A percentile compares a stretch with the other conserved stretches of the same genome.
Conservation (phyloP, 2,797 vertebrate genomes). For the Chlorospingus semifuscus region DNA sequence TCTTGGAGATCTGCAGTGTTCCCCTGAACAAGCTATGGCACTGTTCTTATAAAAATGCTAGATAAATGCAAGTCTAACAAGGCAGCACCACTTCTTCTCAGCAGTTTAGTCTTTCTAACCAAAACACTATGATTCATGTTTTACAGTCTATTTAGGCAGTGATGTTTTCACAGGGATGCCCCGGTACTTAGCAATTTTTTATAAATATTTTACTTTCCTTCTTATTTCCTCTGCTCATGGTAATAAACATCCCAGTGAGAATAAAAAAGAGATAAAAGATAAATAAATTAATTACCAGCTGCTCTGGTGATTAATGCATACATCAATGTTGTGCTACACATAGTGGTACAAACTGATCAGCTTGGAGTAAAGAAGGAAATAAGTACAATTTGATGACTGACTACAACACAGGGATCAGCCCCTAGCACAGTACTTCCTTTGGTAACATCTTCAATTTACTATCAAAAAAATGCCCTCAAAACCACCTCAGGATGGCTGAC, state of each 20-base stretch:
- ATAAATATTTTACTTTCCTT: slow-evolving; percentile 42
- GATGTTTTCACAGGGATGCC: background rate
- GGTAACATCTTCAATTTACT: background rate
- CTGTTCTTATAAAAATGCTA: background rate
- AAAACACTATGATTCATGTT: background rate
- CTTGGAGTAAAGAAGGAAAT: background rate
- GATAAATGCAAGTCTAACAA: background rate
- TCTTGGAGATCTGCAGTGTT: background rate
- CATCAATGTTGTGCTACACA: background rate
- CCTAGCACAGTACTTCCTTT: background rate
- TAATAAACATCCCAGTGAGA: background rate
- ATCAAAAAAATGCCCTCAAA: background rate
- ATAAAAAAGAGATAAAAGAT: background rate
- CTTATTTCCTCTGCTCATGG: slow-evolving; percentile 6
- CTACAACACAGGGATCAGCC: background rate
- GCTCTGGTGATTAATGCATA: slow-evolving; percentile 28
- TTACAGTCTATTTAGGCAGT: background rate
- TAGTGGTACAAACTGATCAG: background rate
- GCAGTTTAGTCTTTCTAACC: background rate
- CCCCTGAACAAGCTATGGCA: background rate
- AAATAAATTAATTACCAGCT: slow-evolving; percentile 34
- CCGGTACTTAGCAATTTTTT: background rate
- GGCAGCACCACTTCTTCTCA: background rate
- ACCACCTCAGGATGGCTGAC: background rate
- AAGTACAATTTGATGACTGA: background rate